Conservation (phyloP, 2,113 vertebrate species). For the zebrafish (Danio rerio) region GRCz12tu NC_133198.1:20686001-20686500, state of each 20-base stretch:
- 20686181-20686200: too few relatives aligned
- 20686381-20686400: background rate
- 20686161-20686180: too few relatives aligned
- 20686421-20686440: too few relatives aligned
- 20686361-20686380: background rate
- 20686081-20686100: too few relatives aligned
- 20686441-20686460: too few relatives aligned
- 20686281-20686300: background rate
- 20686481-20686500: background rate
- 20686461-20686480: too few relatives aligned
- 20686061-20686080: background rate
- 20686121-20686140: too few relatives aligned
- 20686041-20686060: background rate
- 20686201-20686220: too few relatives aligned
- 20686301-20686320: slow-evolving; percentile 49
- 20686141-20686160: too few relatives aligned
- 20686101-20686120: too few relatives aligned
- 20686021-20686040: background rate
- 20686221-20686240: slow-evolving; percentile 1
- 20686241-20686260: background rate
- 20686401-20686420: background rate
- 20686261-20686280: background rate
- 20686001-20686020: background rate
- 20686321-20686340: slow-evolving; percentile 40
- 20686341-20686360: slow-evolving; percentile 9